These are phyloP conservation scores for Ormyrus labotus DNA, from an alignment of 2,888 invertebrate species.

Conservation along the genomic window DNA sequence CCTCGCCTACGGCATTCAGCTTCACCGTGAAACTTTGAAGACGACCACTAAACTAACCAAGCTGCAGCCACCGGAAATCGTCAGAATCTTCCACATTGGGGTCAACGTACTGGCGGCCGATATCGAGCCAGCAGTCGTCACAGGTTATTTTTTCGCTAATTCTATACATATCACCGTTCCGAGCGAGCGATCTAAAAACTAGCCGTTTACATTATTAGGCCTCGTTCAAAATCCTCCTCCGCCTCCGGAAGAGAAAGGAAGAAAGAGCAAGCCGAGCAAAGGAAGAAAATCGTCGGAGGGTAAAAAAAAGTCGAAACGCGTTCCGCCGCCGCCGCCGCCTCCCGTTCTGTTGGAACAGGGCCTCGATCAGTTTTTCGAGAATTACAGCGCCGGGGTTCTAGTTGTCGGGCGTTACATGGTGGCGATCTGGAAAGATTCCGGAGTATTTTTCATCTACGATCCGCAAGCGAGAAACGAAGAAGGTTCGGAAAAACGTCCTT, in stretches of 20 bases:
- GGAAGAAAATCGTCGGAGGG: background rate
- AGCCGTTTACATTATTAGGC: slow-evolving; percentile 16
- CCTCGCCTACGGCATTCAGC: slow-evolving; percentile 63
- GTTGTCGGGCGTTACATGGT: slow-evolving; percentile 64
- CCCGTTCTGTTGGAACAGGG: slow-evolving; percentile 66
- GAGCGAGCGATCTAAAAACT: too few relatives aligned
- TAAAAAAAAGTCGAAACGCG: slow-evolving; percentile 43
- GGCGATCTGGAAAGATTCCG: slow-evolving; percentile 69
- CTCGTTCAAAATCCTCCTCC: slow-evolving; percentile 64
- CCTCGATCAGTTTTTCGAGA: slow-evolving; percentile 65
- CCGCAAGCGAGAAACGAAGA: slow-evolving; percentile 63
- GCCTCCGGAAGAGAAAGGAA: slow-evolving; percentile 63
- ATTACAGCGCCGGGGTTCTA: slow-evolving; percentile 68
- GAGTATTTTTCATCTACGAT: slow-evolving; percentile 70
- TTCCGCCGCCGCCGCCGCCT: slow-evolving; percentile 59
- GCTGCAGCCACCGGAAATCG: slow-evolving; percentile 65
- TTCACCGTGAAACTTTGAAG: slow-evolving; percentile 66
- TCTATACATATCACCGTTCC: background rate
- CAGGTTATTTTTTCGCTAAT: slow-evolving; percentile 56
- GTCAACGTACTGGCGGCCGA: slow-evolving; percentile 69
- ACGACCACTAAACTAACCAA: slow-evolving; percentile 49
- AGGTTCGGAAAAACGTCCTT: slow-evolving; percentile 55
- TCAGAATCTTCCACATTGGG: slow-evolving; percentile 69
- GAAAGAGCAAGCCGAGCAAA: too few relatives aligned
- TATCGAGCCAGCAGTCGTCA: slow-evolving; percentile 63